Conservation (phyloP, 2,888 invertebrate species). For the Trachelus tabidus region DNA sequence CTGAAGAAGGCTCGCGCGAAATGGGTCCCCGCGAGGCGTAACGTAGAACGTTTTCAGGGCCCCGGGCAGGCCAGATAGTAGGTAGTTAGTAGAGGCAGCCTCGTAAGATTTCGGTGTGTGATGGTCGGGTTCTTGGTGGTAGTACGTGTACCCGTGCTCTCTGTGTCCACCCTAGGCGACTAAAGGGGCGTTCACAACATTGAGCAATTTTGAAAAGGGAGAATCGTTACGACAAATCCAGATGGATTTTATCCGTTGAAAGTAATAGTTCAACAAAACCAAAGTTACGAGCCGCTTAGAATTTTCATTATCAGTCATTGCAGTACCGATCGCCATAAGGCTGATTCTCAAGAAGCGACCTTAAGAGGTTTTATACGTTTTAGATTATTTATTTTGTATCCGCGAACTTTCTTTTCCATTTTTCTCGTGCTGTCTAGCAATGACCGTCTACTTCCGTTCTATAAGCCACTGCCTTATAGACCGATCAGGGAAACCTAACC, state of each 20-base stretch:
- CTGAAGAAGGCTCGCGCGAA: conserved; percentile 53
- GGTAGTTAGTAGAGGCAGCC: conserved; percentile 60
- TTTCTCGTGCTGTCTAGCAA: not conserved
- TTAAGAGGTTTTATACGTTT: not conserved
- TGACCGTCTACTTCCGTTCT: not conserved
- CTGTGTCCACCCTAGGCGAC: not conserved
- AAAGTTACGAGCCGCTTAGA: not conserved
- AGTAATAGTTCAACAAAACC: not conserved
- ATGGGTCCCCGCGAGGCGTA: conserved; percentile 63
- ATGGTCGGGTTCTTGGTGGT: conserved; percentile 39
- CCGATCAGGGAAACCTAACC: not conserved
- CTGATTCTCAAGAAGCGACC: not conserved
- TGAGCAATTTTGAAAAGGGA: not conserved
- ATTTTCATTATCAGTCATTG: not conserved
- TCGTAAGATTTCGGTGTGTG: conserved; percentile 58
- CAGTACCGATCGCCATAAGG: not conserved
- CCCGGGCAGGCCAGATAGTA: conserved; percentile 59
- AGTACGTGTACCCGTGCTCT: not conserved
- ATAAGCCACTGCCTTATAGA: not conserved
- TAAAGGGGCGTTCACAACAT: conserved; percentile 26
- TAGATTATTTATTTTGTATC: not conserved
- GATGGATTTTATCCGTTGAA: not conserved
- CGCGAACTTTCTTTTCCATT: not conserved
- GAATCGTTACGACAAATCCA: not conserved
- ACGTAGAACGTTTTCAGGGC: conserved; percentile 61